Base-by-base conservation (phyloP, 2,888 invertebrate species). In the Nephrocerus scutellatus region DNA sequence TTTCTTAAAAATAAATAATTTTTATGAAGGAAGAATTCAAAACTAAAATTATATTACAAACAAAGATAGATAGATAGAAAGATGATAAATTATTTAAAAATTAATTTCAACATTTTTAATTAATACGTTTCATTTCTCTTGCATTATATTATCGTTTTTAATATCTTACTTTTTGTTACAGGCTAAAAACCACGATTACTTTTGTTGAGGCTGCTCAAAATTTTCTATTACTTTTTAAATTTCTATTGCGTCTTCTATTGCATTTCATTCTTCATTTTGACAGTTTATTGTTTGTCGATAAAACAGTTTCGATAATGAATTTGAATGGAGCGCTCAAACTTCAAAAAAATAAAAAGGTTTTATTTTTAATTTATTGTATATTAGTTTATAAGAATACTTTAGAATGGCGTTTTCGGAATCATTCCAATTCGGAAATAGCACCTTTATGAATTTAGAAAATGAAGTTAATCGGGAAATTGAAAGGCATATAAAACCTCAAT, bases 351-450 rank as follows among this genome's bases (percentile, higher is more conserved):
- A 29, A 29, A 29, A 29, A 29, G n/a, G n/a, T n/a, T n/a, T 30
- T 19, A 6, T 16, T 14, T 29, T 29, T 29, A 19, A 30, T 9
- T 20, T 19, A 20, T 16, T 19, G n/a, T 30, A 20, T 30, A 13
- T 32, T 3, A 32, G 12, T 32, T 32, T 6, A 22, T 9, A 13
- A 21, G 5, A 36, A 26, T 29, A 22, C 4, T 16, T 36, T 32
- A 19, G 9, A 15, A 66, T 66, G 66, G 57, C 57, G 2, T 66
- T 67, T 46, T 65, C 67, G 1, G 60, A 67, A 43, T 66, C 67
- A 1, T 55, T 67, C 14, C 54, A 57, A 12, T 51, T 67, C 33
- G 64, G 63, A 3, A 61, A 64, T 32, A 64, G 60, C 35, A 64
- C 65, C 0, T 55, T 66, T 21, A 52, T 59, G 52, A 55, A 60